A percentile compares a stretch with the other conserved stretches of the same genome.
These are phyloP conservation scores for Atta texana DNA, from an alignment of 1,140 invertebrate species.

Conservation along the genomic window DNA sequence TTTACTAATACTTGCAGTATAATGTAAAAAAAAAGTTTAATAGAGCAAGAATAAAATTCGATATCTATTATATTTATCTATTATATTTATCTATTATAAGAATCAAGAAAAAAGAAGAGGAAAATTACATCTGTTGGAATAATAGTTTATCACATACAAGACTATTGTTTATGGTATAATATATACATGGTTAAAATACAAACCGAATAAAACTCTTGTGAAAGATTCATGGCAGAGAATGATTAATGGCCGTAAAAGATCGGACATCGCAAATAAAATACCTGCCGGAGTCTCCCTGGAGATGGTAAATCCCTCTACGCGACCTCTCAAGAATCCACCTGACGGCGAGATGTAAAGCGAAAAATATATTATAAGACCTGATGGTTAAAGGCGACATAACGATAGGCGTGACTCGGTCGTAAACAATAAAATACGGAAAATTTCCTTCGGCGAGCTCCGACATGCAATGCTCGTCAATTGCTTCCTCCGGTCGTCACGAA, in stretches of 20 bases:
- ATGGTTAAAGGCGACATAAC: slow-evolving; percentile 30
- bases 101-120: neutral
- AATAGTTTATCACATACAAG: slow-evolving; percentile 24
- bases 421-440: neutral
- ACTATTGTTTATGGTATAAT: slow-evolving; percentile 8
- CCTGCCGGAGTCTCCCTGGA: slow-evolving; percentile 14
- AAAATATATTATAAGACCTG: slow-evolving; percentile 28
- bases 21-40: neutral
- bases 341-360: slow-evolving; percentile 29
- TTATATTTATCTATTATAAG: neutral
- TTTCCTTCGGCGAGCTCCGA: neutral
- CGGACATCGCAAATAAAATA: slow-evolving; percentile 43
- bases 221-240: slow-evolving; percentile 33
- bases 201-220: slow-evolving; percentile 17
- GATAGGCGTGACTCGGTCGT: slow-evolving; percentile 3
- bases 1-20: neutral
- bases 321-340: slow-evolving; percentile 19
- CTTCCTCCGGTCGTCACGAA: neutral
- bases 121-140: neutral
- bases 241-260: slow-evolving; percentile 41
- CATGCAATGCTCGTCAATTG: neutral
- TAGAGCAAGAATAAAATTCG: neutral
- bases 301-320: slow-evolving; percentile 36
- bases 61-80: neutral
- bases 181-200: slow-evolving; percentile 2